Conservation (phyloP, 2,797 vertebrate genomes). For the Aulostomus chinensis region DNA sequence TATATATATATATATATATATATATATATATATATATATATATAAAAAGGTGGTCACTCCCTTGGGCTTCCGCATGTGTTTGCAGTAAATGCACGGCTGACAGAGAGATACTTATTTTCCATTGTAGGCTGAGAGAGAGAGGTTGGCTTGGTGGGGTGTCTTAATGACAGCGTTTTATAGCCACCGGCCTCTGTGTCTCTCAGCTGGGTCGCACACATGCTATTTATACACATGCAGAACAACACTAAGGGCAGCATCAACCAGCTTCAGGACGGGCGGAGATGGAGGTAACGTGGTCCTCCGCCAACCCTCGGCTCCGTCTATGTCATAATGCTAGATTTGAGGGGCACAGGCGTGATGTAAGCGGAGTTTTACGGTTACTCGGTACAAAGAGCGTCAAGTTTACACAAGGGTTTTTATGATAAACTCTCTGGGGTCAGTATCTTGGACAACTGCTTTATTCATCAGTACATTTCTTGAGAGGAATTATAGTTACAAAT, state of each 20-base stretch:
- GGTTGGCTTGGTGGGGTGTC: constrained; percentile 69
- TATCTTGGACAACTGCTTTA: too few species aligned
- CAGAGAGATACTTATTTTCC: constrained; percentile 57
- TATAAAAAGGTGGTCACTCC: constrained; percentile 14
- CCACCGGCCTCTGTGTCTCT: constrained; percentile 50
- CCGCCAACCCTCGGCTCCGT: too few species aligned
- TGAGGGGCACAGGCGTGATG: constrained; percentile 23
- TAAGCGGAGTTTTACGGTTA: constrained; percentile 23
- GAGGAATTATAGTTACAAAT: too few species aligned
- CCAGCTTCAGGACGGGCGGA: constrained; percentile 4
- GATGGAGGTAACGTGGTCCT: too few species aligned
- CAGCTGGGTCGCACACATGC: constrained; percentile 37
- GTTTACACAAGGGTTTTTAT: too few species aligned
- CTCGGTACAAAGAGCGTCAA: constrained; percentile 15
- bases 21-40: too few species aligned
- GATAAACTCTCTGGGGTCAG: too few species aligned
- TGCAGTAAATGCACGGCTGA: constrained; percentile 65
- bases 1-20: too few species aligned
- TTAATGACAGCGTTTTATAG: constrained; percentile 74
- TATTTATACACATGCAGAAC: constrained; percentile 59
- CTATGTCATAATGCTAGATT: constrained; percentile 22
- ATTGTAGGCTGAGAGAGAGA: constrained; percentile 65
- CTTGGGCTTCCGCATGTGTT: constrained; percentile 22
- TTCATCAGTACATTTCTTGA: too few species aligned
- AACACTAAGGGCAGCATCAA: constrained; percentile 44